Conservation (phyloP, 2,888 invertebrate species). For the Tetheella fluctuosa region DNA sequence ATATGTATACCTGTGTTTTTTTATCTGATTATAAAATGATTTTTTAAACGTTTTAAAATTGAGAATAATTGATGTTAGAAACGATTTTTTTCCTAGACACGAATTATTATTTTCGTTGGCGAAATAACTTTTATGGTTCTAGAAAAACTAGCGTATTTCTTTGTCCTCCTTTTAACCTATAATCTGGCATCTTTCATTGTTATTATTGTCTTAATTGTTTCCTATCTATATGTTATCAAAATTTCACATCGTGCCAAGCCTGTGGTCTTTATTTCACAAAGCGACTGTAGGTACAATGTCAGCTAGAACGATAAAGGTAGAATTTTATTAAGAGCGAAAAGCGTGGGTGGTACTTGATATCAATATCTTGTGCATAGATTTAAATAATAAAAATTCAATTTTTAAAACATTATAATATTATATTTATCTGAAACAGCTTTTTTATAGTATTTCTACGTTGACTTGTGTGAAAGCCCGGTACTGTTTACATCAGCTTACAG, state of each 20-base stretch:
- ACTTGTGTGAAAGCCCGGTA: too few species aligned
- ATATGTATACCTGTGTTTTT: neutral
- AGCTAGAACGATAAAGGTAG: constrained; percentile 18
- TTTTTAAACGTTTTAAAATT: too few species aligned
- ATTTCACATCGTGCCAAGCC: constrained; percentile 35
- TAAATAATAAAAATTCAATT: too few species aligned
- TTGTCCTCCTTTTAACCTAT: neutral
- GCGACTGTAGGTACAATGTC: constrained; percentile 29
- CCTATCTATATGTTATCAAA: constrained; percentile 35
- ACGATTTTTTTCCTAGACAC: too few species aligned
- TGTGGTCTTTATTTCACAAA: constrained; percentile 46
- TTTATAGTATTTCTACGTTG: too few species aligned
- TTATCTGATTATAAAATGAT: constrained; percentile 8
- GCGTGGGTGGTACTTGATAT: neutral
- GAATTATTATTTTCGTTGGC: too few species aligned
- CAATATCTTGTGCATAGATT: too few species aligned
- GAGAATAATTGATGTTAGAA: too few species aligned
- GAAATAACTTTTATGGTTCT: neutral
- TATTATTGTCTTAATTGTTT: constrained; percentile 22
- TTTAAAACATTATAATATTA: too few species aligned
- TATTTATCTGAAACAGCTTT: too few species aligned
- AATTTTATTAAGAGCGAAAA: neutral
- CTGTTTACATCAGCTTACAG: too few species aligned
- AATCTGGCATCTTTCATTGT: constrained; percentile 8
- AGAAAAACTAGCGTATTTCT: neutral